Conservation (phyloP, 2,797 vertebrate species). For the Tarsius wallacei region DNA sequence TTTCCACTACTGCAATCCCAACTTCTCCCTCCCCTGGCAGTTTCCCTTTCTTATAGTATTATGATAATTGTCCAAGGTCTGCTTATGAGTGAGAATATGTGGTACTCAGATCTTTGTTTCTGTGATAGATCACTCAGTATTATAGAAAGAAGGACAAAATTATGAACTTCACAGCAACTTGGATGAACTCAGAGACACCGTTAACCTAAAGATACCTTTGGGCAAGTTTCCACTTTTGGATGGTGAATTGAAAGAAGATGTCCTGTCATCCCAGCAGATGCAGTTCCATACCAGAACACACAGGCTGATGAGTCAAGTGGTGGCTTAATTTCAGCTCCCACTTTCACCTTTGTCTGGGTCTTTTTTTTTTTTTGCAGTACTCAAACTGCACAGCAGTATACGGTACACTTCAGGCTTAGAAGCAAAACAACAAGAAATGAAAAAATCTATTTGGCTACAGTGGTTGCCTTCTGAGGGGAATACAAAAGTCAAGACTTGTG, state of each 20-base stretch:
- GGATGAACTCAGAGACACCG: neutral
- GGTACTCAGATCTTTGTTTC: no score
- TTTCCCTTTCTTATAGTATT: no score
- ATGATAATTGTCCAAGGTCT: no score
- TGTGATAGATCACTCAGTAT: no score
- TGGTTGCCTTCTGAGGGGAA: conserved; percentile 5
- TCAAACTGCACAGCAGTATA: neutral
- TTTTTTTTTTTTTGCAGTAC: neutral
- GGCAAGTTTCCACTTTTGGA: neutral
- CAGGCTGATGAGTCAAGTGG: neutral
- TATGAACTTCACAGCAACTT: no score
- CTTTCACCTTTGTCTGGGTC: neutral
- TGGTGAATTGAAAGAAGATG: neutral
- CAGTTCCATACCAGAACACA: neutral
- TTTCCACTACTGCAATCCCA: no score
- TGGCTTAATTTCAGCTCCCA: neutral
- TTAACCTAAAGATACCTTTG: neutral
- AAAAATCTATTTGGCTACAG: neutral
- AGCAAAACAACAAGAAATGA: neutral
- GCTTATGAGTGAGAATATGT: no score
- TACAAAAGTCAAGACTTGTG: neutral
- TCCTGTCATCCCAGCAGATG: neutral
- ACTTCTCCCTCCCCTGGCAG: no score
- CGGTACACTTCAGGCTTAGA: neutral
- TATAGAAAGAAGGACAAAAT: no score